Percentiles rank a stretch among this genome's conserved stretches.
Evolutionary conservation across 2,888 invertebrate species (phyloP).

Genomic region (Hirtodrosophila alboralis): DNA sequence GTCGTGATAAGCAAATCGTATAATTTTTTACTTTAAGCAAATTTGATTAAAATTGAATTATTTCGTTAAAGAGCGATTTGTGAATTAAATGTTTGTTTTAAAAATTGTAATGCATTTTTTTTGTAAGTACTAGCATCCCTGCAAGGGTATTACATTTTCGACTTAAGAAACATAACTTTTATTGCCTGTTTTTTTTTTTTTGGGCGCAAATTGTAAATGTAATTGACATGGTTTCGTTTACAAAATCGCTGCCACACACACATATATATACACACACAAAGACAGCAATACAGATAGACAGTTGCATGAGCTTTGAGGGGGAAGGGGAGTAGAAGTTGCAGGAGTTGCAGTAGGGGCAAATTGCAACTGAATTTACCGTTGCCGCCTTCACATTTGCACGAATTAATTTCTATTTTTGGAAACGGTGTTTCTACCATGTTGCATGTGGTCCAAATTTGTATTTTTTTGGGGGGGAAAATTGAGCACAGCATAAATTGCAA

Average conservation of each 20-base stretch:
- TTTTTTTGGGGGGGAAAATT: slow-evolving; percentile 44
- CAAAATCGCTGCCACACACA: slow-evolving; percentile 15
- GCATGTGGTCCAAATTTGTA: slow-evolving; percentile 56
- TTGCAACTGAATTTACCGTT: slow-evolving; percentile 4
- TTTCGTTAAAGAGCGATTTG: too few species aligned
- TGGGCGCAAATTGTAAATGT: slow-evolving; percentile 62
- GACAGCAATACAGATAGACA: slow-evolving; percentile 11
- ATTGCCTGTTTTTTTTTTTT: slow-evolving; percentile 2
- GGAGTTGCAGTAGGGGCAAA: not conserved
- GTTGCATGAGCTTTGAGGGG: too few species aligned
- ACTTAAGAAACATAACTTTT: not conserved
- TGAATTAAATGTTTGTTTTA: too few species aligned
- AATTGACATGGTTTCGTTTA: slow-evolving; percentile 79
- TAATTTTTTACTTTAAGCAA: too few species aligned
- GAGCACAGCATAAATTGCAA: slow-evolving; percentile 70
- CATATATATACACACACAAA: too few species aligned
- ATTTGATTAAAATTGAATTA: too few species aligned
- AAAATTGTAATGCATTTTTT: too few species aligned
- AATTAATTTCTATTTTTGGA: slow-evolving; percentile 74
- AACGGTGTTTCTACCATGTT: slow-evolving; percentile 29
- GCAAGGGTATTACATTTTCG: too few species aligned
- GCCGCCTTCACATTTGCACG: slow-evolving; percentile 53
- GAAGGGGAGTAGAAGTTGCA: not conserved
- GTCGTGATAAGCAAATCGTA: too few species aligned
- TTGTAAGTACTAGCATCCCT: too few species aligned